phyloP scores from a whole-genome alignment of 1,140 invertebrate species.

The Hesperophylax magnus region DNA sequence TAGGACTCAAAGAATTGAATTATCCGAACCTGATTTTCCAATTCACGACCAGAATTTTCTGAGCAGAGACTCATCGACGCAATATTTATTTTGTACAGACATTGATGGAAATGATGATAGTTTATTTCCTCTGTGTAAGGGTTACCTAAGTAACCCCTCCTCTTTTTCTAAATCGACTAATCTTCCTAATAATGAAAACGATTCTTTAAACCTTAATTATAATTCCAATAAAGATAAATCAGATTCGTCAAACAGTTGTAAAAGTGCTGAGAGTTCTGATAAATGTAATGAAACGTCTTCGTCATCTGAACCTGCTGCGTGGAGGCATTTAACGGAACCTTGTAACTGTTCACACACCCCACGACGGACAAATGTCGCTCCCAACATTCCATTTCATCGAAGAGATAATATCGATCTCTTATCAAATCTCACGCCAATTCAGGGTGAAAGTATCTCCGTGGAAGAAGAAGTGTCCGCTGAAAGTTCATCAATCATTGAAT shows the following conservation, averaged over 20 bases:
- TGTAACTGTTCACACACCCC: conserved; percentile 46
- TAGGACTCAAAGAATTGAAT: neutral
- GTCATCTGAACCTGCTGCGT: conserved; percentile 19
- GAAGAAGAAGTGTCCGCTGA: conserved; percentile 23
- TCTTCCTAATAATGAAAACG: neutral
- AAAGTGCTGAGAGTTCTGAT: neutral
- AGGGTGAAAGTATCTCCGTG: conserved; percentile 17
- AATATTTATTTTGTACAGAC: conserved; percentile 1
- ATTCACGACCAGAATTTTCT: neutral
- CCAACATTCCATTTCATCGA: conserved; percentile 47
- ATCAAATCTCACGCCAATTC: neutral
- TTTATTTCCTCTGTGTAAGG: neutral
- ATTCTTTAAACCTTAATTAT: neutral
- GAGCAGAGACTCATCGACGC: neutral
- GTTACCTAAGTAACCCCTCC: neutral
- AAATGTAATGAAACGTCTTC: neutral
- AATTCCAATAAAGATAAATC: neutral
- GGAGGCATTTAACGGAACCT: conserved; percentile 44
- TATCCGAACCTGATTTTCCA: neutral
- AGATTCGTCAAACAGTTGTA: neutral
- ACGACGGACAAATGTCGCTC: conserved; percentile 12
- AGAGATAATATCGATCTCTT: conserved; percentile 41
- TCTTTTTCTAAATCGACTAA: neutral
- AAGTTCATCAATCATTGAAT: neutral
- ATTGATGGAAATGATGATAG: neutral